A percentile compares a stretch with the other conserved stretches of the same genome.
Conservation (phyloP, 2,888 invertebrate genomes). For the Caenorhabditis auriculariae region DNA sequence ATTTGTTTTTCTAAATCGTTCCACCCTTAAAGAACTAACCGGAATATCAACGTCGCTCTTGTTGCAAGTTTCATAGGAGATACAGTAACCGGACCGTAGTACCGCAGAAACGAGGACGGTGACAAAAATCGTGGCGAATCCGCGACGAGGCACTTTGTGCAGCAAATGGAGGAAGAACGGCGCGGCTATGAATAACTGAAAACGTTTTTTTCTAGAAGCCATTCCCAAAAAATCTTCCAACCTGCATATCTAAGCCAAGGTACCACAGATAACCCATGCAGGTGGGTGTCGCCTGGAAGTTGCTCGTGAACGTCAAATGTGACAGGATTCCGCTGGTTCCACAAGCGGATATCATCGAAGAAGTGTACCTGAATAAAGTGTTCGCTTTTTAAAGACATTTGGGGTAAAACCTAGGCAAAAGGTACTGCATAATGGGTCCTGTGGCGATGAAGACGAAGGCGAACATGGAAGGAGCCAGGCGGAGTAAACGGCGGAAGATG, state of each 20-base stretch:
- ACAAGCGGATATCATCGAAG: constrained; percentile 56
- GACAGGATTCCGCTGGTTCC: constrained; percentile 43
- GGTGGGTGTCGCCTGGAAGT: constrained; percentile 57
- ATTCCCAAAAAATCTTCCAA: no score
- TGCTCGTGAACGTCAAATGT: constrained; percentile 53
- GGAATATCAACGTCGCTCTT: constrained; percentile 61
- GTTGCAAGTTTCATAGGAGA: constrained; percentile 54
- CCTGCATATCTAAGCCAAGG: constrained; percentile 58
- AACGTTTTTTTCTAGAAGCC: constrained; percentile 16
- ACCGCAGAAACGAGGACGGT: constrained; percentile 32
- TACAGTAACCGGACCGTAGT: constrained; percentile 51
- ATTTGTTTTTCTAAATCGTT: neutral
- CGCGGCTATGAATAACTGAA: constrained; percentile 51
- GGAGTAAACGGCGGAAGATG: constrained; percentile 44
- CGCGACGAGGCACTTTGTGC: constrained; percentile 22
- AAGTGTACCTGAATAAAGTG: constrained; percentile 31
- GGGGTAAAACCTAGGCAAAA: constrained; percentile 42
- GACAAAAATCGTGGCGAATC: constrained; percentile 16
- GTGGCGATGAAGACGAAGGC: constrained; percentile 54
- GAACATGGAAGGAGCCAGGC: constrained; percentile 54
- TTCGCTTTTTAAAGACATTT: neutral
- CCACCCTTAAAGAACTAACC: constrained; percentile 17
- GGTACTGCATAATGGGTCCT: constrained; percentile 43
- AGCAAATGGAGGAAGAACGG: constrained; percentile 55
- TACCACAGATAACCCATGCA: constrained; percentile 62